Conservation (phyloP, 2,113 vertebrate genomes). For the Paralichthys olivaceus region DNA sequence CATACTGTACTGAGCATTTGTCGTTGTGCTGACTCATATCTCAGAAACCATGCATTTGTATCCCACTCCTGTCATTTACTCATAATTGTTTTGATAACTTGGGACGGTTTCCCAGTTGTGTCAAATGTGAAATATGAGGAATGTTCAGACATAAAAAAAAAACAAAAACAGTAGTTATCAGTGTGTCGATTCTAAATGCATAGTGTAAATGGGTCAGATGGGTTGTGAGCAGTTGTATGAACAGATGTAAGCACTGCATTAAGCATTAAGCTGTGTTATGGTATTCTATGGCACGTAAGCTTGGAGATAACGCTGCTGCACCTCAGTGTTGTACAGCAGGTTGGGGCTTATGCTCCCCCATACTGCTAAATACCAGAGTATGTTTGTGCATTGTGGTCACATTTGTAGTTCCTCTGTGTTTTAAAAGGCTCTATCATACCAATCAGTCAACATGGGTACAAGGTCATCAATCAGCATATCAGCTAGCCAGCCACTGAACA, state of each 20-base stretch:
- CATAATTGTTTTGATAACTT: slow-evolving; percentile 27
- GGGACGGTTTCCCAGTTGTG: background rate
- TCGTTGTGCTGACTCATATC: slow-evolving; percentile 21
- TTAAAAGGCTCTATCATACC: slow-evolving; percentile 59
- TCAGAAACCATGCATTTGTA: slow-evolving; percentile 4
- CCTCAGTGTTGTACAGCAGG: background rate
- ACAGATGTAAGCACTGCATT: slow-evolving; percentile 25
- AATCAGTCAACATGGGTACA: slow-evolving; percentile 61
- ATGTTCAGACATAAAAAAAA: background rate
- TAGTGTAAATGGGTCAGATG: slow-evolving; percentile 8
- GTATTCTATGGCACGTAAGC: background rate
- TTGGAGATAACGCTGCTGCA: background rate
- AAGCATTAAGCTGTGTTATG: slow-evolving; percentile 15
- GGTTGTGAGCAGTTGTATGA: slow-evolving; percentile 30
- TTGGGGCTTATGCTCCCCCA: background rate
- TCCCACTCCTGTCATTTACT: slow-evolving; percentile 25
- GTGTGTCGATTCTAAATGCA: slow-evolving; percentile 1
- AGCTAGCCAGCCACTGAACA: slow-evolving; percentile 43
- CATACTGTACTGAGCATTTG: slow-evolving; percentile 26
- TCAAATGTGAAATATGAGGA: slow-evolving; percentile 3
- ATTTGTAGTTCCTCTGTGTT: slow-evolving; percentile 41
- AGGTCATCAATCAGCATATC: slow-evolving; percentile 71
- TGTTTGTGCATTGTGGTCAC: slow-evolving; percentile 24
- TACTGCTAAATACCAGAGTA: background rate
- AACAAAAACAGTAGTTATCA: background rate